Base-by-base conservation (phyloP, 1,140 invertebrate genomes). In the Cydia strobilella region DNA sequence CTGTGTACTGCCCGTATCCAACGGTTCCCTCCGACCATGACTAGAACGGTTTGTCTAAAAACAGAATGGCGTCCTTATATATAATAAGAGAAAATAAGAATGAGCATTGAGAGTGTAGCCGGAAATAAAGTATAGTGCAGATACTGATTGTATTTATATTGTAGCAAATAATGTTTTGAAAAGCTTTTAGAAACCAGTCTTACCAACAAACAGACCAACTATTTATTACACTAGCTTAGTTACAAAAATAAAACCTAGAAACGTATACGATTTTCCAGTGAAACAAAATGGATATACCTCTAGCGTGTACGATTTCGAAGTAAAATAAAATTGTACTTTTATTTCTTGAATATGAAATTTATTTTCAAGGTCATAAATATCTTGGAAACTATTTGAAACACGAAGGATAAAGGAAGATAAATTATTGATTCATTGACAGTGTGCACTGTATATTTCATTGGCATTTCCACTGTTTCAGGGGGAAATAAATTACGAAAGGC, bases 401-500 rank as follows among this genome's bases (percentile, higher is more conserved):
- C 54, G 54, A 59, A 59, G 10, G 2, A 23, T n/a, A 59, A 12
- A 59, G 20, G 54, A 20, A 59, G 7, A 59, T 59, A 23, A 59
- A 59, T 7, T 23, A 59, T 59, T 59, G 10, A 59, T 59, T 23
- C 10, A 59, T 59, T 59, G 54, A 59, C 54, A 59, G 54, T 59
- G 18, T 59, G 51, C 18, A 59, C 15, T 59, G 51, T 59, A 54
- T 18, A 59, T 10, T 51, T 51, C 3, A 59, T 59, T 23, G 54
- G 54, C 54, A 59, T 9, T 18, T 39, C 1, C 65, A 15, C n/a
- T 39, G 65, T 69, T 39, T 69, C 65, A 35, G 31, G 27, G 27
- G 31, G 65, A 69, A 69, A 69, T 69, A 69, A 69, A 69, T 69
- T 18, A 69, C 35, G 15, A 35, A 69, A 35, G 54, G 54, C 54